Percentiles rank a stretch among this genome's conserved stretches.
Evolutionary conservation across 2,797 vertebrate species (phyloP).

Genomic region (Oreonectes daqikongensis): DNA sequence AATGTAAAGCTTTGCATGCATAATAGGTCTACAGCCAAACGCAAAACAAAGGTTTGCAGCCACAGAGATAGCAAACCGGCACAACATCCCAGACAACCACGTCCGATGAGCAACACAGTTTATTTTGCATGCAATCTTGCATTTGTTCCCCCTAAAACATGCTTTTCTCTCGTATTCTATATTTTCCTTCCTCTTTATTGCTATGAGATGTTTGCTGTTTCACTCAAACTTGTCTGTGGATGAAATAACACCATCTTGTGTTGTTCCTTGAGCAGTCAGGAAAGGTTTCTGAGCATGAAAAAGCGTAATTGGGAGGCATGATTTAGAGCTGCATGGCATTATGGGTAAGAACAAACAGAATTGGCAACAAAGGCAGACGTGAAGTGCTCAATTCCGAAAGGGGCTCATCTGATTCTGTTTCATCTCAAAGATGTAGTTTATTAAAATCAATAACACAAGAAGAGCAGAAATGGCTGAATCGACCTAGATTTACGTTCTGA

Average conservation of each 20-base stretch:
- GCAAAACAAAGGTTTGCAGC: constrained; percentile 35
- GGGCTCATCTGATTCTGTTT: constrained; percentile 25
- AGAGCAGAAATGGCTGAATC: not conserved
- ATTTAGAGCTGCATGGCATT: not conserved
- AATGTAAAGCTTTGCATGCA: constrained; percentile 42
- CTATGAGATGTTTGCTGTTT: not conserved
- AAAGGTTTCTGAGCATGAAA: constrained; percentile 12
- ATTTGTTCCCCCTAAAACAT: not conserved
- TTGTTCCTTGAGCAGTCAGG: not conserved
- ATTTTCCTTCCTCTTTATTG: not conserved
- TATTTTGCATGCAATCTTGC: constrained; percentile 10
- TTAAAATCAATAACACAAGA: not conserved
- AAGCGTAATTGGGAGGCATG: not conserved
- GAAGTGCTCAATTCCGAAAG: not conserved
- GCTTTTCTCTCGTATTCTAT: not conserved
- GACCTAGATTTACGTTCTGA: not conserved
- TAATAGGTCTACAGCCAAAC: constrained; percentile 15
- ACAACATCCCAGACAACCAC: not conserved
- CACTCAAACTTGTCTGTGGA: not conserved
- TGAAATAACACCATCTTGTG: not conserved
- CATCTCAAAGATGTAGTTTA: constrained; percentile 10
- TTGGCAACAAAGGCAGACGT: not conserved
- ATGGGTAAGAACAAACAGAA: constrained; percentile 31
- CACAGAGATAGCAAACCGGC: not conserved
- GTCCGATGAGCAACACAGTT: not conserved